Conservation (phyloP, 2,113 vertebrate genomes). For the Anhinga rufa region DNA sequence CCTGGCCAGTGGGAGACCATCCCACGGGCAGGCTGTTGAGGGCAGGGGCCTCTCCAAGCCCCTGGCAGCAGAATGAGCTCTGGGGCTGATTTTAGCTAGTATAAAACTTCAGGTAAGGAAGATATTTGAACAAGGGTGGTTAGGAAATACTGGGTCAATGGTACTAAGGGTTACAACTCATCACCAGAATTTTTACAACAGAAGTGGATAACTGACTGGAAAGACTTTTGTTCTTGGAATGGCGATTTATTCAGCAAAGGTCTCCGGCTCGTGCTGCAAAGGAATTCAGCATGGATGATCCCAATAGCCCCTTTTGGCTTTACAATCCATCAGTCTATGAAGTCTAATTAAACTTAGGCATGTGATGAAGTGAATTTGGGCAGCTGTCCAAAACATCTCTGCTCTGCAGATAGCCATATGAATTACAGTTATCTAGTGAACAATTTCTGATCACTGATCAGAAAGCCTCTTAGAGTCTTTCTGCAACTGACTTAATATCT, state of each 20-base stretch:
- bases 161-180: not conserved
- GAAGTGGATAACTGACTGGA: not conserved
- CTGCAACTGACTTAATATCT: not conserved
- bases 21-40: accelerated
- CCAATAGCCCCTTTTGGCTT: not conserved
- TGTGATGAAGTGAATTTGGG: not conserved
- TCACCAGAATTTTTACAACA: not conserved
- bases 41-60: not conserved
- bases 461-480: not conserved
- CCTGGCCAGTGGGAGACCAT: accelerated
- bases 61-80: not conserved
- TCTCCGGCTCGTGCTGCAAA: not conserved
- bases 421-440: not conserved
- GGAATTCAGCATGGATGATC: not conserved
- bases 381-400: not conserved
- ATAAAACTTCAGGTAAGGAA: not conserved
- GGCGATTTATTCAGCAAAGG: not conserved
- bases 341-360: not conserved
- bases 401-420: not conserved
- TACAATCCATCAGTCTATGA: not conserved
- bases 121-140: not conserved
- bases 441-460: not conserved
- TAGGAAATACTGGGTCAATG: not conserved
- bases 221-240: not conserved
- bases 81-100: not conserved